These are phyloP conservation scores for Nomada flava DNA, from an alignment of 2,888 invertebrate genomes.

Conservation along the genomic window DNA sequence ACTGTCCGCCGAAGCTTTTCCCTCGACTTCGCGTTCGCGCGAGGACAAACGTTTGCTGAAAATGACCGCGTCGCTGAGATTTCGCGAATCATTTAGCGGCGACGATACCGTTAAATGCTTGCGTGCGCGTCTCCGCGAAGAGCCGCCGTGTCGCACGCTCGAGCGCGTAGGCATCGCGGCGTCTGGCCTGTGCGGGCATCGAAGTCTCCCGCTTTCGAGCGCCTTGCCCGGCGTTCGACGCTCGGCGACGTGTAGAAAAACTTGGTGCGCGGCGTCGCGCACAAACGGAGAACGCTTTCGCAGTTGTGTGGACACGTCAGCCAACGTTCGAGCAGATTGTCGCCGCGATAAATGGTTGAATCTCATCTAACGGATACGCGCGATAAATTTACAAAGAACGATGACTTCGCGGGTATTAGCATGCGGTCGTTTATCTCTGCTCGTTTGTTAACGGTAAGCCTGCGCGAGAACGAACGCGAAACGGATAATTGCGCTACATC, in stretches of 20 bases:
- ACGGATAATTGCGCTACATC: not conserved
- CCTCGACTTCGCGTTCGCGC: no score
- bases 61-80: no score
- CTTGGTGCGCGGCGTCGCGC: constrained; percentile 5
- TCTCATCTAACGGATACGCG: constrained; percentile 52
- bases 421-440: constrained; percentile 42
- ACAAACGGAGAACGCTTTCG: constrained; percentile 23
- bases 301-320: constrained; percentile 33
- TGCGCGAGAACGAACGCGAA: not conserved
- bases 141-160: no score
- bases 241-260: constrained; percentile 39
- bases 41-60: no score
- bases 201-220: constrained; percentile 54
- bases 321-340: constrained; percentile 13
- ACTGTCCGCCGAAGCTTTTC: no score
- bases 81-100: no score
- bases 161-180: no score
- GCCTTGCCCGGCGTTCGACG: constrained; percentile 33
- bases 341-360: constrained; percentile 32
- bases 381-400: constrained; percentile 45
- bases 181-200: constrained; percentile 40
- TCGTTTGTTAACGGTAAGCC: not conserved
- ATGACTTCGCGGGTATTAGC: constrained; percentile 42
- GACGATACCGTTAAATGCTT: no score
- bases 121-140: no score